phyloP scores from a whole-genome alignment of 35 echinoderm and acorn worm species.

The Ptychodera flava region DNA sequence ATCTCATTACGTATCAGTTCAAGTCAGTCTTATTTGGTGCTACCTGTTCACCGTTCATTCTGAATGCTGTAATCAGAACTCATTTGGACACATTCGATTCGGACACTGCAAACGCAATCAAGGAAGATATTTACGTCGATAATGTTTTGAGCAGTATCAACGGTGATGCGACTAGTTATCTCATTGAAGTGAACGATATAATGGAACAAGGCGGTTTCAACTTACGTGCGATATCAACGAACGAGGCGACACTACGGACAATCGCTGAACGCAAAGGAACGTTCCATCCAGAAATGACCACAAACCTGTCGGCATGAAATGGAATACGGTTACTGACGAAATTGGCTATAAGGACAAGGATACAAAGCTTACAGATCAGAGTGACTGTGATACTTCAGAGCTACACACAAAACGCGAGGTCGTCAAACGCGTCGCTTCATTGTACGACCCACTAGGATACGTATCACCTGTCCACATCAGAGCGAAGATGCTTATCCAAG shows the following conservation, averaged over 20 bases:
- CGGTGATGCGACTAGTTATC: background rate
- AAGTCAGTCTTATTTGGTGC: constrained; percentile 11
- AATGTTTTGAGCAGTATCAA: background rate
- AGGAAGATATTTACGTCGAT: background rate
- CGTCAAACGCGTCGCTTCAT: too few relatives aligned
- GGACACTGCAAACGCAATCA: background rate
- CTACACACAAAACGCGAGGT: too few relatives aligned
- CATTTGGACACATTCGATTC: background rate
- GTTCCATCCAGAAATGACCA: background rate
- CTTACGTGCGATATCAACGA: background rate
- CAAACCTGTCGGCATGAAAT: background rate
- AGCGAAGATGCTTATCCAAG: constrained; percentile 15
- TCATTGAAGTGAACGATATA: background rate
- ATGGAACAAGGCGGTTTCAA: background rate
- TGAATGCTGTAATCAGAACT: background rate
- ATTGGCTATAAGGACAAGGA: background rate
- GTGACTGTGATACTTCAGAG: too few relatives aligned
- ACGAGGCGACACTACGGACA: background rate
- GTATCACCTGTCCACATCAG: constrained; percentile 4
- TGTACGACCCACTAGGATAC: constrained; percentile 16
- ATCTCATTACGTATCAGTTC: constrained; percentile 7
- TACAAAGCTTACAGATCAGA: too few relatives aligned
- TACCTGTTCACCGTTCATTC: background rate
- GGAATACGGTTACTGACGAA: background rate
- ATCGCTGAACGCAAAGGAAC: background rate